Percentiles rank a stretch among this genome's conserved stretches.
Evolutionary conservation across 2,797 vertebrate species (phyloP).

Genomic region (Melanitta fusca): DNA sequence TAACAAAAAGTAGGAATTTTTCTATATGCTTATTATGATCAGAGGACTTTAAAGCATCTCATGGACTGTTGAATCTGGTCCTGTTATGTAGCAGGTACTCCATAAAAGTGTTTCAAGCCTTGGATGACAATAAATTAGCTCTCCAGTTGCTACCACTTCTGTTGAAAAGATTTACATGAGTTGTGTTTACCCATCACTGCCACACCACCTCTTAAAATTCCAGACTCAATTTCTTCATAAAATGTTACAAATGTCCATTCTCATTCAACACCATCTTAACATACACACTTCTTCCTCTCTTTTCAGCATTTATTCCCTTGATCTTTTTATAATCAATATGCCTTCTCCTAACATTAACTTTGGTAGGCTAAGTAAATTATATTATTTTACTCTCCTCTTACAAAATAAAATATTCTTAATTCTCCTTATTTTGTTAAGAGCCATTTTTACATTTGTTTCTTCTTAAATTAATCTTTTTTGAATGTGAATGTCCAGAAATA

Average conservation of each 20-base stretch:
- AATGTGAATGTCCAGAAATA: not conserved
- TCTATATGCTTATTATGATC: not conserved
- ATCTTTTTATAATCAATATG: not conserved
- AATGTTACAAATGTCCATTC: not conserved
- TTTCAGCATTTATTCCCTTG: not conserved
- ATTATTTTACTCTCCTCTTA: not conserved
- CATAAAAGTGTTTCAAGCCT: not conserved
- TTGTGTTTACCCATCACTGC: not conserved
- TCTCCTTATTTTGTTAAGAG: not conserved
- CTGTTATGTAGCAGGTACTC: not conserved
- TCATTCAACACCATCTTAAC: not conserved
- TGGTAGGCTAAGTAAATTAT: not conserved
- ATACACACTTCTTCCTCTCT: not conserved
- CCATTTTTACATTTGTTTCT: not conserved
- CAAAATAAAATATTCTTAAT: not conserved
- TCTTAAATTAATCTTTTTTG: not conserved
- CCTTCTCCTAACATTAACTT: not conserved
- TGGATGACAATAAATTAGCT: not conserved
- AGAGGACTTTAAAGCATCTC: not conserved
- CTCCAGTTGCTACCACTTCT: not conserved
- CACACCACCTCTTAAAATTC: not conserved
- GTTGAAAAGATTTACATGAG: not conserved
- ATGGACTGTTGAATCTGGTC: not conserved
- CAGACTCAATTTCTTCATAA: not conserved
- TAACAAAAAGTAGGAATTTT: not conserved